Base-by-base conservation (phyloP, 1,140 invertebrate genomes). In the Megathymus violae region DNA sequence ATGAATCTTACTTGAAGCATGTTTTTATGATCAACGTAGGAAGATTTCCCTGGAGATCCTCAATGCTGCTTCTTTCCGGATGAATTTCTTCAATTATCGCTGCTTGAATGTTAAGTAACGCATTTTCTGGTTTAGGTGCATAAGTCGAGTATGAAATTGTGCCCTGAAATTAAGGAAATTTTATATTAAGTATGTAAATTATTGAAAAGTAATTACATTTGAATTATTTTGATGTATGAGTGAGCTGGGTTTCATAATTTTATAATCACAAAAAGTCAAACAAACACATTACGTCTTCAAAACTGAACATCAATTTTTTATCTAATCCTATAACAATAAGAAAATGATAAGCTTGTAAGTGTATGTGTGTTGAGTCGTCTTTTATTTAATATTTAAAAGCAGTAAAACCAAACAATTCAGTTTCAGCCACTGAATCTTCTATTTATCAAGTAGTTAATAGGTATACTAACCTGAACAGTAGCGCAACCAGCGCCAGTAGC, bases 401-500 rank as follows among this genome's bases (percentile, higher is more conserved):
- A n/a, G n/a, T n/a, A n/a, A n/a, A n/a, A n/a, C n/a, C n/a, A n/a
- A n/a, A n/a, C n/a, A n/a, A n/a, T n/a, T n/a, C n/a, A n/a, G n/a
- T 40, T 40, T 40, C 14, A 40, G 15, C 14, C 27, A 16, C 11
- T 41, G 15, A 9, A 9, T 10, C 14, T 43, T 17, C 4, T n/a
- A 43, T 17, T 17, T 1, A 16, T 16, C 9, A 17, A 4, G 0
- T 44, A 25, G n/a, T n/a, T n/a, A n/a, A n/a, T n/a, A n/a, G n/a
- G n/a, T n/a, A 34, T 14, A 51, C 40, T 64, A 76, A 93, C 93
- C 88, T 94, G 93, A 2, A 94, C 92, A 38, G 93, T 94, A 31
- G 93, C 93, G 76, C 94, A 94, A 0, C 94, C 94, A 17, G 93
- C 94, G 17, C 94, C 94, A 7, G 94, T 94, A 10, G 94, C 93